A percentile compares a stretch with the other conserved stretches of the same genome.
Conservation (phyloP, 2,113 vertebrate genomes). For the Physeter macrocephalus region DNA sequence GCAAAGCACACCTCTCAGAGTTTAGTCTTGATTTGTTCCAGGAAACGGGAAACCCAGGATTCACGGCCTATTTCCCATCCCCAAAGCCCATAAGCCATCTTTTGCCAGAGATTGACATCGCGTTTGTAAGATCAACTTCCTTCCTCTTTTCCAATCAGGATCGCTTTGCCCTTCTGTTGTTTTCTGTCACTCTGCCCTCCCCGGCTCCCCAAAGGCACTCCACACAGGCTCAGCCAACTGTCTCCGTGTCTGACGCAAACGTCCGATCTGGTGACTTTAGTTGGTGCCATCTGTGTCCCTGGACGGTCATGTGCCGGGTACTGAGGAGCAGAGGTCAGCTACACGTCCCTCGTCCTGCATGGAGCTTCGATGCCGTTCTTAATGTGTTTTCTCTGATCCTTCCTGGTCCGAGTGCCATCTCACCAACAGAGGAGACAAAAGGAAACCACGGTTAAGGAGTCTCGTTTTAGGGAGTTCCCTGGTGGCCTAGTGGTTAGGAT, state of each 20-base stretch:
- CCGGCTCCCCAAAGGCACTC: neutral
- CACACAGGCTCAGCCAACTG: neutral
- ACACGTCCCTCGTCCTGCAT: fast-evolving
- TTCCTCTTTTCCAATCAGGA: neutral
- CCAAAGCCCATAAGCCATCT: neutral
- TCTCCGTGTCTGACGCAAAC: neutral
- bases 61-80: neutral
- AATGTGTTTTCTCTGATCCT: neutral
- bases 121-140: neutral
- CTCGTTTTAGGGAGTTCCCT: neutral
- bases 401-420: neutral
- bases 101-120: neutral
- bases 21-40: neutral
- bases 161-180: neutral
- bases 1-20: neutral
- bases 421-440: neutral
- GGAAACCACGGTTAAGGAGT: neutral
- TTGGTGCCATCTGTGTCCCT: neutral
- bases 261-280: neutral
- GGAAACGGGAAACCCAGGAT: neutral
- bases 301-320: fast-evolving
- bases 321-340: neutral
- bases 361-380: neutral
- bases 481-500: too few relatives aligned
- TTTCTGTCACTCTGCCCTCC: neutral